A percentile compares a stretch with the other conserved stretches of the same genome.
Evolutionary conservation across 2,113 vertebrate genomes (phyloP).

Genomic region (Drymodes brunneopygia): DNA sequence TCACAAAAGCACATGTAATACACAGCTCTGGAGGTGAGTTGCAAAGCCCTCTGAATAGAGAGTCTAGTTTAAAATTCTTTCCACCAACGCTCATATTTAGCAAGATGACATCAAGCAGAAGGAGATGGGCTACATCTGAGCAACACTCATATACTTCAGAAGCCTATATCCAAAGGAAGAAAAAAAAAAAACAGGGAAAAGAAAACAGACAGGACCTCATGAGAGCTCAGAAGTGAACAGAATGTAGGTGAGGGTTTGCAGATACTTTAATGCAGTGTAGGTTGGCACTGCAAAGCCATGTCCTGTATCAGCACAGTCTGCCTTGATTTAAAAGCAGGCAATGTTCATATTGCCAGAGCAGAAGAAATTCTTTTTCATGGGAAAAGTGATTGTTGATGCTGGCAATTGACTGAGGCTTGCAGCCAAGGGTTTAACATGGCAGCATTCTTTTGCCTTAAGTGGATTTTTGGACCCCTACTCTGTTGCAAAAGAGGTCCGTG

Average conservation of each 20-base stretch:
- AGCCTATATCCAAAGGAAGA: neutral
- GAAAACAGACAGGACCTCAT: neutral
- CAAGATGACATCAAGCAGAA: neutral
- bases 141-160: neutral
- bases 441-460: constrained; percentile 58
- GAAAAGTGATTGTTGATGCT: constrained; percentile 63
- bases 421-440: constrained; percentile 62
- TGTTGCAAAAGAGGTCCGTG: constrained; percentile 28
- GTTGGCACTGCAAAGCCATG: neutral
- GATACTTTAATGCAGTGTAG: neutral
- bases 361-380: constrained; percentile 54
- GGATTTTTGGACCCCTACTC: constrained; percentile 61
- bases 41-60: neutral
- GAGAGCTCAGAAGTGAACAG: neutral
- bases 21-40: neutral
- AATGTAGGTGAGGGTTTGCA: neutral
- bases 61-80: neutral
- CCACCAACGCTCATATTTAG: neutral
- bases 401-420: constrained; percentile 29
- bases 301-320: neutral
- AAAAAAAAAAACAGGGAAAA: neutral
- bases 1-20: neutral
- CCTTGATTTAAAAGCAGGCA: constrained; percentile 13
- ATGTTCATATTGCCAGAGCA: neutral
- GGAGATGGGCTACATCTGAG: neutral